These are phyloP conservation scores for Drosophila formosana DNA, from an alignment of 2,888 invertebrate species.

Conservation along the genomic window DNA sequence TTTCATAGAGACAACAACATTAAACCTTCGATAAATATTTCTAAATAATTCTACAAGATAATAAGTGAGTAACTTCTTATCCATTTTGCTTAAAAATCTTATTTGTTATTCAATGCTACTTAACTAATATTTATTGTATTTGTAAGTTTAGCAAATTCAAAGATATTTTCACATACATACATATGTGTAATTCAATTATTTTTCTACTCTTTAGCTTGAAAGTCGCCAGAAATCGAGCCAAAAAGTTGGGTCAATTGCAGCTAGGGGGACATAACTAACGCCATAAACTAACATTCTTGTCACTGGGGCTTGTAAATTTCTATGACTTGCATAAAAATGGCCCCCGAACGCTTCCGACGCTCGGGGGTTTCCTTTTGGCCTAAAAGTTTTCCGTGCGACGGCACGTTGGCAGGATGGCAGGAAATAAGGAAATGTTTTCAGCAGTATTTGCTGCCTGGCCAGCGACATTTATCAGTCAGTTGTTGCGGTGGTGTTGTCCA, in stretches of 20 bases:
- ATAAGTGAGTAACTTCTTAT: no score
- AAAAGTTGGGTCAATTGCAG: slow-evolving; percentile 11
- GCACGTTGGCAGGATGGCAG: slow-evolving; percentile 53
- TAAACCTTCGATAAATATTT: no score
- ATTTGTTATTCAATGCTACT: no score
- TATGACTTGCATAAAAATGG: slow-evolving; percentile 81
- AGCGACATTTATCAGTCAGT: slow-evolving; percentile 82
- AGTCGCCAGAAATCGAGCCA: not conserved
- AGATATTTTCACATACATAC: no score
- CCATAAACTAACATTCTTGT: slow-evolving; percentile 75
- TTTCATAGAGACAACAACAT: no score
- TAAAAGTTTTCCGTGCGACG: slow-evolving; percentile 72
- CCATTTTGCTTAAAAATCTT: no score
- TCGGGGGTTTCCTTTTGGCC: slow-evolving; percentile 78
- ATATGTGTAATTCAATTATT: not conserved
- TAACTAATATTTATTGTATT: no score
- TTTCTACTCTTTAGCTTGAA: not conserved
- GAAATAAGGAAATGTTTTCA: slow-evolving; percentile 80
- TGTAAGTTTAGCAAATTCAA: no score
- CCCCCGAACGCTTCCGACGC: slow-evolving; percentile 75
- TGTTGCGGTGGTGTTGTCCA: slow-evolving; percentile 67
- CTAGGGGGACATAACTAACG: slow-evolving; percentile 38
- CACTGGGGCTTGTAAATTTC: slow-evolving; percentile 80
- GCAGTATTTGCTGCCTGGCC: slow-evolving; percentile 76
- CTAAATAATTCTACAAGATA: no score